phyloP scores from a whole-genome alignment of 2,113 vertebrate species.

The Elephantulus edwardii region DNA sequence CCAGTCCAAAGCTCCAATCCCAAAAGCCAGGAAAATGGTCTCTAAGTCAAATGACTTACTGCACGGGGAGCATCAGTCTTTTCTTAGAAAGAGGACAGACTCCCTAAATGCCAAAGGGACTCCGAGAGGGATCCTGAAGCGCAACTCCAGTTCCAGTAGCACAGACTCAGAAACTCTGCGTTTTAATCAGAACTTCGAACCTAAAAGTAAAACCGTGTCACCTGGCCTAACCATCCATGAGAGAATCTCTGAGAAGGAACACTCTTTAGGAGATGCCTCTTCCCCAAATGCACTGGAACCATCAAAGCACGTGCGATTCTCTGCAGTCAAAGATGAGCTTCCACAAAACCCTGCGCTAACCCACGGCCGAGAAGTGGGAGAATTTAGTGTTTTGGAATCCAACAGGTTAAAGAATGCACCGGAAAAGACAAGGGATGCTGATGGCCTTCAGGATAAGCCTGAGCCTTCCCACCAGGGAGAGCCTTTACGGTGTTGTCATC shows the following conservation, averaged over 20 bases:
- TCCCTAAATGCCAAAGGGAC: conserved; percentile 60
- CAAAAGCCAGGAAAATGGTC: conserved; percentile 91
- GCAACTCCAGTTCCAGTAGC: conserved; percentile 87
- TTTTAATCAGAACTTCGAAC: conserved; percentile 73
- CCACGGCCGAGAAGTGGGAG: conserved; percentile 78
- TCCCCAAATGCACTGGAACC: conserved; percentile 80
- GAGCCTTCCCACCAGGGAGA: conserved; percentile 35
- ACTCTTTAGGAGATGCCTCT: conserved; percentile 60
- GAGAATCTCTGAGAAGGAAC: conserved; percentile 75
- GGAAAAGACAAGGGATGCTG: not conserved
- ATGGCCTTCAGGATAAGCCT: conserved; percentile 46
- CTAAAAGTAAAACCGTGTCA: conserved; percentile 76
- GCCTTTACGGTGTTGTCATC: conserved; percentile 33
- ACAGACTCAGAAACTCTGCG: conserved; percentile 86
- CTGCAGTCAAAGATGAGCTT: conserved; percentile 71
- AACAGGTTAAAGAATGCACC: conserved; percentile 46
- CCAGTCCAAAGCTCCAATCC: conserved; percentile 85
- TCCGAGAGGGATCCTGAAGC: conserved; percentile 86
- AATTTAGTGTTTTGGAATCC: conserved; percentile 83
- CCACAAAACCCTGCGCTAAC: conserved; percentile 64
- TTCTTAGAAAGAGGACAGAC: conserved; percentile 66
- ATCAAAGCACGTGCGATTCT: conserved; percentile 90
- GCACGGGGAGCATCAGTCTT: conserved; percentile 72
- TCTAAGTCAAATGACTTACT: conserved; percentile 74
- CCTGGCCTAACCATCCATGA: conserved; percentile 79